Percentiles rank a stretch among this genome's conserved stretches.
These are phyloP conservation scores for Myiozetetes cayanensis DNA, from an alignment of 2,113 vertebrate species.

Conservation along the genomic window DNA sequence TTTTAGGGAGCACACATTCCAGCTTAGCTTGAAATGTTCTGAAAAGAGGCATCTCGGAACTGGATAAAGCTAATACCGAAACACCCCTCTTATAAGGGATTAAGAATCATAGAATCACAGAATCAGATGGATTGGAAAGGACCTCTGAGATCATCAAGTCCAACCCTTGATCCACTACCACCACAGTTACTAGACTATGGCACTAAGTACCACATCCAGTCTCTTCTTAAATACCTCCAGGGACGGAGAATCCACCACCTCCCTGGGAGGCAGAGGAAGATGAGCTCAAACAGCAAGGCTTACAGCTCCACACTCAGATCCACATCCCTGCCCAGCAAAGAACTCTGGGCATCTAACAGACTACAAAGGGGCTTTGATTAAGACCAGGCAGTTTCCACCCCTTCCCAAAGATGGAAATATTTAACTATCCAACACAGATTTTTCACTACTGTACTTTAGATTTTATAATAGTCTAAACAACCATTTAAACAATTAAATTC, in stretches of 20 bases:
- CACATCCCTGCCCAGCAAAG: neutral
- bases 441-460: neutral
- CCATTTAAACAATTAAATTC: neutral
- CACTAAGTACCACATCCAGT: too few relatives aligned
- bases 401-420: neutral
- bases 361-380: neutral
- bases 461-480: neutral
- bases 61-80: neutral
- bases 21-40: neutral
- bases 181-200: too few relatives aligned
- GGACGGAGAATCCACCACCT: too few relatives aligned
- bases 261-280: neutral
- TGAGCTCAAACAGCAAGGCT: neutral
- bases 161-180: too few relatives aligned
- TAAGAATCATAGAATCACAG: neutral
- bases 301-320: neutral
- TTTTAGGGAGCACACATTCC: neutral
- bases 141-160: too few relatives aligned
- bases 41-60: neutral
- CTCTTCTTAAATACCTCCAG: too few relatives aligned
- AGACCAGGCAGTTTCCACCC: neutral
- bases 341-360: neutral
- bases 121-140: too few relatives aligned
- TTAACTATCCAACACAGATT: neutral
- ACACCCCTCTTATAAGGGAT: accelerated